Conservation (phyloP, 1,140 invertebrate genomes). For the Papilio xuthus region DNA sequence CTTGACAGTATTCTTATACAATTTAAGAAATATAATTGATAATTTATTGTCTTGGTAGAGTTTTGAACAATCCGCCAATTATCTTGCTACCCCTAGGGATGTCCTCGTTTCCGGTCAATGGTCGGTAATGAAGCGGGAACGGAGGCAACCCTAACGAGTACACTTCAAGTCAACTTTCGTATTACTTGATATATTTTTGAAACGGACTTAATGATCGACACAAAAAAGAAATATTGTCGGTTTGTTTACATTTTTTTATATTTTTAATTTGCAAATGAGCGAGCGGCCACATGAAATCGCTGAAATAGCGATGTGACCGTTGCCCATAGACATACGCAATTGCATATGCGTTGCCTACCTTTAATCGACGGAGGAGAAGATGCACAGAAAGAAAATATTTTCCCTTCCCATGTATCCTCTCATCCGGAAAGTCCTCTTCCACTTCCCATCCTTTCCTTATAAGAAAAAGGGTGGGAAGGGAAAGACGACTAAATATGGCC, state of each 20-base stretch:
- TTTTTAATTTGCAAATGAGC: too few relatives aligned
- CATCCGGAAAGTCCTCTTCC: too few relatives aligned
- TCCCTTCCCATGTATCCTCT: too few relatives aligned
- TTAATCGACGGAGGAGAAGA: too few relatives aligned
- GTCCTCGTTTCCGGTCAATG: conserved; percentile 12
- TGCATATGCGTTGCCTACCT: too few relatives aligned
- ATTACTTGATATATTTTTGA: neutral
- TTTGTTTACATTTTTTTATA: neutral
- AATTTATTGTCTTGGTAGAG: neutral
- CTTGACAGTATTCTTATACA: neutral
- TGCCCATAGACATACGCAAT: too few relatives aligned
- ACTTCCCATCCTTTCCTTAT: too few relatives aligned
- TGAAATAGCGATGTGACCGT: too few relatives aligned
- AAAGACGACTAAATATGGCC: too few relatives aligned
- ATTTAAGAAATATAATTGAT: neutral
- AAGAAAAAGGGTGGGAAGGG: too few relatives aligned
- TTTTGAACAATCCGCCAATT: neutral
- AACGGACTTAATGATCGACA: neutral
- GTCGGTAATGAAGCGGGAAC: neutral
- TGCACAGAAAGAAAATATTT: too few relatives aligned
- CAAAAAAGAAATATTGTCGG: neutral
- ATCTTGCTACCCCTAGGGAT: neutral
- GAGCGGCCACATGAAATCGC: too few relatives aligned
- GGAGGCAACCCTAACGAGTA: neutral
- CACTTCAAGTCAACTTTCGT: neutral